Conservation (phyloP, 2,797 vertebrate genomes). For the Alauda arvensis region DNA sequence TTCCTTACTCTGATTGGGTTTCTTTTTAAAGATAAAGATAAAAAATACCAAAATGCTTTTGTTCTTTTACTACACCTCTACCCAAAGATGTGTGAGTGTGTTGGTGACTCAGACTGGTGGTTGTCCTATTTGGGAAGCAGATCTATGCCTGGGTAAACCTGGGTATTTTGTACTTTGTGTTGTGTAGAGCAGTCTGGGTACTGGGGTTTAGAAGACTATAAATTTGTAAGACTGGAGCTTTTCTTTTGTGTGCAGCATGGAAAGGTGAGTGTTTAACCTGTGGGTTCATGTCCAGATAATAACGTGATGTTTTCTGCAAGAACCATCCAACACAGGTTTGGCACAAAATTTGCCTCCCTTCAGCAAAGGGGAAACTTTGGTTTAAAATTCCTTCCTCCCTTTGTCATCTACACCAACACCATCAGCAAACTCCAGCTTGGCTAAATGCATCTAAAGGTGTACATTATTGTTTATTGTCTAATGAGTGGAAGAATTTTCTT, state of each 20-base stretch:
- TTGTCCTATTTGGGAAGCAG: background rate
- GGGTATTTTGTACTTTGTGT: background rate
- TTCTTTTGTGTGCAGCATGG: background rate
- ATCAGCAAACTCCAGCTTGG: background rate
- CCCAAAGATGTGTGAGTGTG: background rate
- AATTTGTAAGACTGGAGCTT: background rate
- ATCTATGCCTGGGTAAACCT: background rate
- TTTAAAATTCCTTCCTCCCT: background rate
- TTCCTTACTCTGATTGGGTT: background rate
- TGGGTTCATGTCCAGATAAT: background rate
- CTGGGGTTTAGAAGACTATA: background rate
- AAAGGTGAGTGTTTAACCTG: background rate
- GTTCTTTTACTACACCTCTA: background rate
- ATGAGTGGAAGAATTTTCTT: background rate
- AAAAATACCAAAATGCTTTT: background rate
- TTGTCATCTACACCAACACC: background rate
- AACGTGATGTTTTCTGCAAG: background rate
- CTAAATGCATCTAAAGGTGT: background rate
- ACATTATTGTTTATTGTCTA: background rate
- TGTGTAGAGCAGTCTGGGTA: background rate
- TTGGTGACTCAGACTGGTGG: background rate
- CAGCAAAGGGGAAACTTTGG: background rate
- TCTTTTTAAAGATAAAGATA: background rate
- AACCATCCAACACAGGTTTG: background rate
- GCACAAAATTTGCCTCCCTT: background rate